Evolutionary conservation across 2,888 invertebrate species (phyloP), one percentile per base, ranked within the genome.

Genomic region (Mythimna ferrago): DNA sequence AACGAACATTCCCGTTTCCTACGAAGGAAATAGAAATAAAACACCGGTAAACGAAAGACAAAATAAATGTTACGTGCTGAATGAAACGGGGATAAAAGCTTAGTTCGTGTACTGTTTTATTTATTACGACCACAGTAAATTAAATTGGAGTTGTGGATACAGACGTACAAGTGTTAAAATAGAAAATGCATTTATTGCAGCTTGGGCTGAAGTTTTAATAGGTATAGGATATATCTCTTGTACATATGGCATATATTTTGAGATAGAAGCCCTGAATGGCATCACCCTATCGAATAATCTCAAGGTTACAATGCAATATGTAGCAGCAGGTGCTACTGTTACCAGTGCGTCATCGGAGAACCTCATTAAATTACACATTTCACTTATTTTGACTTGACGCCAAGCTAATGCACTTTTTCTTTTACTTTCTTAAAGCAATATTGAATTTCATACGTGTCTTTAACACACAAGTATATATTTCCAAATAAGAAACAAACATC

Each of bases 1-100:
- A 86, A 87, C 87, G 83, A 91, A 89, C 91, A 88, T 89, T 91
- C 88, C 85, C 74, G 85, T 88, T 90, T 90, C 89, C 89, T 81
- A 73, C 71, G 71, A 76, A 86, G 89, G 90, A 92, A 90, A 91
- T 89, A 84, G 88, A 89, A 88, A 89, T 85, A 88, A 88, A 88
- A 88, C 84, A 81, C 76, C 84, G 83, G 74, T 70, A 77, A 81
- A 78, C 64, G 86, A 86, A 78, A 85, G 73, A 87, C 84, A 80
- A 86, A 83, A 86, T 72, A 84, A 81, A 83, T 75, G 84, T 76
- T 70, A 76, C 62, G 79, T 73, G 77, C 68, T 69, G 82, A 83
- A 80, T 76, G 82, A 84, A 84, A 81, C 78, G 71, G 78, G 76
- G 68, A 69, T 75, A 76, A 73, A 68, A 81, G 73, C 64, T 67